phyloP scores from a whole-genome alignment of 2,797 vertebrate species.

The Myotis vivesi region DNA sequence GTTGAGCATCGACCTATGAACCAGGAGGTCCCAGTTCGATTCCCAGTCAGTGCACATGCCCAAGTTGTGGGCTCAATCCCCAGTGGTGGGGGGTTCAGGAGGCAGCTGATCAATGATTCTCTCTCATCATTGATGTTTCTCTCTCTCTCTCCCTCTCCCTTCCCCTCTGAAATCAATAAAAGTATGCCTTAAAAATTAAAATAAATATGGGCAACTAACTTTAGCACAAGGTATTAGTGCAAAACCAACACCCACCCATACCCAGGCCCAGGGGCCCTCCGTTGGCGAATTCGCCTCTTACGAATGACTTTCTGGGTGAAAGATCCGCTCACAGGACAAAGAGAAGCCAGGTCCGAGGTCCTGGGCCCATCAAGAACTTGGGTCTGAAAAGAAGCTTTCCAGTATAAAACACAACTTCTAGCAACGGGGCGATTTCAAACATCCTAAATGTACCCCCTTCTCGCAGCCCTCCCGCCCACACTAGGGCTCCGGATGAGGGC shows the following conservation, averaged over 20 bases:
- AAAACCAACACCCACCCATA: neutral
- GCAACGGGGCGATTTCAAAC: neutral
- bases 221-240: neutral
- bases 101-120: too few relatives aligned
- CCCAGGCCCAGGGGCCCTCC: neutral
- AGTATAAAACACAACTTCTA: neutral
- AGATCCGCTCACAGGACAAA: neutral
- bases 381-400: neutral
- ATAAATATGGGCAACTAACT: neutral
- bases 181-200: neutral
- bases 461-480: accelerated
- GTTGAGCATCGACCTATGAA: too few relatives aligned
- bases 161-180: too few relatives aligned
- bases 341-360: neutral
- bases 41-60: too few relatives aligned
- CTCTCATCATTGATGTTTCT: neutral
- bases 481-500: accelerated
- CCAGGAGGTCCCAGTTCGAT: too few relatives aligned
- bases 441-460: neutral
- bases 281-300: neutral
- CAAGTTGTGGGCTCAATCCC: too few relatives aligned
- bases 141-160: neutral
- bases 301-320: neutral
- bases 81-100: too few relatives aligned
- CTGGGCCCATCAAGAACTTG: neutral